Base-by-base conservation (phyloP, 2,113 vertebrate species). In the Bubo bubo region DNA sequence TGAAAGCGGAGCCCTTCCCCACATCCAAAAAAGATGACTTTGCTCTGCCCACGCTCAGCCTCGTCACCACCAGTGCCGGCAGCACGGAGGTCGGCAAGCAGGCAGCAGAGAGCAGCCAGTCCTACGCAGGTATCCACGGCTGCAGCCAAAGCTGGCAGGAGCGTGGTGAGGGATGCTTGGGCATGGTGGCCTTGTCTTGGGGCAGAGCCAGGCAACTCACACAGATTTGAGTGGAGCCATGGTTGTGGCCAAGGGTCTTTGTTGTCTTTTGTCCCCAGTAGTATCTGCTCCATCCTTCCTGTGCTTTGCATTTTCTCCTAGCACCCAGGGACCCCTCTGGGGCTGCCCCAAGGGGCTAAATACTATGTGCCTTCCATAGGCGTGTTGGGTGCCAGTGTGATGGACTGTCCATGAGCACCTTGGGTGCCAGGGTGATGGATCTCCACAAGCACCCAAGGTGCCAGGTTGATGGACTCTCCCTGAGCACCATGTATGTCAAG, bases 21-120 rank as follows among this genome's bases (percentile, higher is more conserved):
- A n/a, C 79, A 1, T 45, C 98, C n/a, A 97, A 98, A 71, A 95
- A 97, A 68, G 98, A 96, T 70, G 98, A 98, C 18, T 98, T 98
- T 45, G 92, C 98, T 47, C 94, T 98, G 1, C 89, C 98, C 7
- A 97, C 97, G 9, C 97, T 99, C 91, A 95, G 86, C 93, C 96
- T 98, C 52, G 27, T 98, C 90, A 96, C 98, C 66, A 94, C 97
- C 68, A 66, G 56, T 9, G 32, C 74, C 0, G 79, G 96, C n/a
- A 90, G 96, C 75, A 86, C 94, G 1, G 95, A 95, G n/a, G 85
- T 86, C 1, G 86, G 95, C 82, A 98, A 97, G 96, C 90, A 97
- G 96, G 96, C 21, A 39, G 94, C 39, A 9, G 41, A 95, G 95
- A 89, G 98, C 98, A 86, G 95, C 96, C 96, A 91, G 80, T 74